These are phyloP conservation scores for Halocaridina rubra DNA, from an alignment of 2,888 invertebrate species.

Conservation along the genomic window DNA sequence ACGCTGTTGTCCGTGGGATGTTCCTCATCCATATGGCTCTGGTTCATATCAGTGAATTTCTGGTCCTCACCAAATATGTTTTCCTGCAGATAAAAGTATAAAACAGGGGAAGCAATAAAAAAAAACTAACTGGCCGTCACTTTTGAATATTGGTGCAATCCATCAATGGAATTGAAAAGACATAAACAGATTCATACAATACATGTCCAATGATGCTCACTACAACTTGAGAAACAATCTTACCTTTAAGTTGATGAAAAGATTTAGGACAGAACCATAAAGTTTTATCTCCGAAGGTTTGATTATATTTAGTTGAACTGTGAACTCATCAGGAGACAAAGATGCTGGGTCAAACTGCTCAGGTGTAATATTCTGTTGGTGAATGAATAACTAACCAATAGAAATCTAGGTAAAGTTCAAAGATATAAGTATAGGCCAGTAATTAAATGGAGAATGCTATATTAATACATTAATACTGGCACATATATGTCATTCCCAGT, in stretches of 20 bases:
- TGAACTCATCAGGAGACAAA: constrained; percentile 88
- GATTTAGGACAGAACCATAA: constrained; percentile 90
- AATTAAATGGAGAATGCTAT: too few species aligned
- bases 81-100: constrained; percentile 74
- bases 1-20: not conserved
- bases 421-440: too few species aligned
- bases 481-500: too few species aligned
- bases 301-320: constrained; percentile 90
- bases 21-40: constrained; percentile 37
- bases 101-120: not conserved
- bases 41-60: constrained; percentile 86
- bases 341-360: constrained; percentile 88
- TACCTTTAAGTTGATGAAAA: constrained; percentile 86
- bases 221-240: not conserved
- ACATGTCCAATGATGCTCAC: too few species aligned
- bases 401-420: too few species aligned
- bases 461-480: too few species aligned
- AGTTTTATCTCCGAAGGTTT: constrained; percentile 89
- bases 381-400: not conserved
- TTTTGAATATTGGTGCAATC: too few species aligned
- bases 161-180: too few species aligned
- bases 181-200: too few species aligned
- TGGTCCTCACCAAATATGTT: constrained; percentile 98
- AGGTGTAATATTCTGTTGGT: constrained; percentile 32
- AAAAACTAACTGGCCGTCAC: not conserved